Base-by-base conservation (phyloP, 2,888 invertebrate species). In the Lepidonotus clava region DNA sequence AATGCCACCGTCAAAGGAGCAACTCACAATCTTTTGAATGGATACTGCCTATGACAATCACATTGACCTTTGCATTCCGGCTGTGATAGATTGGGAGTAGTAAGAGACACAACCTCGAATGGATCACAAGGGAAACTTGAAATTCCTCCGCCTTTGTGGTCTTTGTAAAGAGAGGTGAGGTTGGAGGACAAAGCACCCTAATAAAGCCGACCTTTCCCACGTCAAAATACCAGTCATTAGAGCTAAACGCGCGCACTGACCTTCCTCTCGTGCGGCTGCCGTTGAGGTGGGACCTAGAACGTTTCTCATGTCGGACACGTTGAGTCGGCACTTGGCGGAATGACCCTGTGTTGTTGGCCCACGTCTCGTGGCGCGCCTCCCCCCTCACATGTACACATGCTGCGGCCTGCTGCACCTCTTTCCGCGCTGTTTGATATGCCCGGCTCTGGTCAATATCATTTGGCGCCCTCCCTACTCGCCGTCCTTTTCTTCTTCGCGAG, bases 171-270 rank as follows among this genome's bases (percentile, higher is more conserved):
- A n/a, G n/a, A n/a, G n/a, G n/a, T n/a, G n/a, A n/a, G n/a, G n/a
- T n/a, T n/a, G 28, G 24, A 61, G 71, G 71, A 71, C 71, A 71
- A 71, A 71, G 71, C 71, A 38, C 21, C 71, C 71, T 71, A 71
- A 71, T 71, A 71, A 38, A 71, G 71, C 4, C 71, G 71, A 71
- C 71, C 71, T 71, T 71, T 71, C 71, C 71, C 34, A 18, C 36
- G 38, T 71, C 71, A 71, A 71, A 71, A 71, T 71, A 38, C 36
- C 71, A 71, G 71, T 71, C 71, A 71, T 71, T 71, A 71, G n/a
- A 71, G 71, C 38, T 71, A 71, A 71, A 71, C 24, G 71, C 71
- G 34, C 36, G 36, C 34, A n/a, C 18, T 71, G 71, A 71, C 71
- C 71, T 71, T 71, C 34, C 71, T 32, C 11, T 32, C 32, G 66